Percentiles rank a stretch among this genome's conserved stretches.
Conservation (phyloP, 2,113 vertebrate genomes). For the Anhinga rufa region DNA sequence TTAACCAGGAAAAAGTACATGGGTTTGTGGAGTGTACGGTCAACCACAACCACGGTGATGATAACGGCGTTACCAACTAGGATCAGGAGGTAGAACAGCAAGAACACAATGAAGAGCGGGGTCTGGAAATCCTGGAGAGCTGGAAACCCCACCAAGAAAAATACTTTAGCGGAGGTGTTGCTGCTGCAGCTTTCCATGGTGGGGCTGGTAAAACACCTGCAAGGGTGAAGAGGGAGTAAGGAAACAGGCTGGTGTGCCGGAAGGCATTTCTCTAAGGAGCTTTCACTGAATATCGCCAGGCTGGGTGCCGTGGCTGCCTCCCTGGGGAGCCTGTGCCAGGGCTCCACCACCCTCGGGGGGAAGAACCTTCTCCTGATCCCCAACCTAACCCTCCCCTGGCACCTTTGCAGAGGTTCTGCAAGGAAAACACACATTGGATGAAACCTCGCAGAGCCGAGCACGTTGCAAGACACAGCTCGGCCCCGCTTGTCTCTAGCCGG, state of each 20-base stretch:
- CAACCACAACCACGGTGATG: neutral
- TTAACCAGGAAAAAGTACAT: conserved; percentile 53
- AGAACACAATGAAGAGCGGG: neutral
- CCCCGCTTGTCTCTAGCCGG: neutral
- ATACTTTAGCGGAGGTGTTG: neutral
- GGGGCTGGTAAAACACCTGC: neutral
- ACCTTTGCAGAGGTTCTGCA: neutral
- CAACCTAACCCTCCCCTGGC: too few species aligned
- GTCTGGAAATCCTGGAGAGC: neutral
- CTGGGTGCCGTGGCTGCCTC: too few species aligned
- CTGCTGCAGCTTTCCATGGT: neutral
- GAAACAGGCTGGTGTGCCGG: neutral
- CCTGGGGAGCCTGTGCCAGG: too few species aligned
- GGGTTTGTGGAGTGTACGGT: conserved; percentile 28
- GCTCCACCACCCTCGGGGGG: too few species aligned
- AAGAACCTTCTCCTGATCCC: too few species aligned
- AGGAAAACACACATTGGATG: neutral
- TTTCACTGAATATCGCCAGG: neutral
- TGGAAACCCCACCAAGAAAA: conserved; percentile 17
- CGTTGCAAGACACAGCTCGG: neutral
- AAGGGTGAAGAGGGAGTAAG: neutral
- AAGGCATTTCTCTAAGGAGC: neutral
- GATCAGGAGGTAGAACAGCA: conserved; percentile 21
- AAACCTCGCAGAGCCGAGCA: neutral
- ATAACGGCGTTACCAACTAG: neutral